Percentiles rank a stretch among this genome's conserved stretches.
phyloP scores from a whole-genome alignment of 1,140 invertebrate species.

The Halictus rubicundus region DNA sequence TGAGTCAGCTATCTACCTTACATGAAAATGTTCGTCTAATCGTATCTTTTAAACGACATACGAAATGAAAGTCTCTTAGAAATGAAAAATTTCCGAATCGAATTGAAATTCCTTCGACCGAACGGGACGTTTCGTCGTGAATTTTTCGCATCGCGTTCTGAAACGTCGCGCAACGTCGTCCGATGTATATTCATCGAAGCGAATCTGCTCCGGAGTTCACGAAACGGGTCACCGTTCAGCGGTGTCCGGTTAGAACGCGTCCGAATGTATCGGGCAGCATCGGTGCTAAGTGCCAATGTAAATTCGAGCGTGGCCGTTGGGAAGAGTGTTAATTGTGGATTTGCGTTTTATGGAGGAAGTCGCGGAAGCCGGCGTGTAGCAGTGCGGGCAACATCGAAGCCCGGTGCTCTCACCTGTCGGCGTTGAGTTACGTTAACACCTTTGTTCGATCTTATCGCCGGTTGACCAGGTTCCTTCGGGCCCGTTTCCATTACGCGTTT shows the following conservation, averaged over 20 bases:
- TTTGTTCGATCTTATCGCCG: conserved; percentile 65
- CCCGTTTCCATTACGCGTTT: conserved; percentile 62
- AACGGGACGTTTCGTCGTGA: no score
- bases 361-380: conserved; percentile 22
- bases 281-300: conserved; percentile 58
- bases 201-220: not conserved
- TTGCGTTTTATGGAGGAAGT: conserved; percentile 72
- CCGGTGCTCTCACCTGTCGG: conserved; percentile 62
- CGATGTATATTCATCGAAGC: not conserved
- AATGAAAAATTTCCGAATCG: no score
- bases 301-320: conserved; percentile 41
- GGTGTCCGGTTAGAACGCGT: no score
- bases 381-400: conserved; percentile 15
- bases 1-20: no score
- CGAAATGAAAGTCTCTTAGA: no score
- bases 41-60: no score
- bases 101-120: no score
- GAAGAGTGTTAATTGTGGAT: conserved; percentile 71
- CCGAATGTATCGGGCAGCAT: no score
- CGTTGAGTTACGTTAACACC: conserved; percentile 67
- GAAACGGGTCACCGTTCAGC: not conserved
- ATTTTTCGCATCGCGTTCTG: not conserved
- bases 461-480: conserved; percentile 53
- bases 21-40: no score
- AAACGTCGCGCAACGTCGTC: not conserved